Conservation (phyloP, 2,888 invertebrate genomes). For the Cabera pusaria region DNA sequence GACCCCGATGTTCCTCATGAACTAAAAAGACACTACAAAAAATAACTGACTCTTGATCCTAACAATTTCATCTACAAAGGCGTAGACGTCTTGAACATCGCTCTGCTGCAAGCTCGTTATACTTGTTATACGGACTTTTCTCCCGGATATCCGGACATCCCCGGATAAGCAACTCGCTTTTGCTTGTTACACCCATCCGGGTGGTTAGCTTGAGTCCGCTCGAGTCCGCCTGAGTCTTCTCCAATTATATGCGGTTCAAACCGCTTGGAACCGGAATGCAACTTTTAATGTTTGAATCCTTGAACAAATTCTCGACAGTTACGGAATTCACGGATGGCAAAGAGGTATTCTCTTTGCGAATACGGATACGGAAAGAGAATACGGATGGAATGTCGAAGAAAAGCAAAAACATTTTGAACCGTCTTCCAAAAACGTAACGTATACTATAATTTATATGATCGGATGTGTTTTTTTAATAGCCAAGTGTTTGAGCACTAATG, state of each 20-base stretch:
- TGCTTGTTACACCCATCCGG: slow-evolving; percentile 69
- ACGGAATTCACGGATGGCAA: too few relatives aligned
- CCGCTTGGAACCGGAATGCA: slow-evolving; percentile 59
- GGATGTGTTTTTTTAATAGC: too few relatives aligned
- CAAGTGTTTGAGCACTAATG: too few relatives aligned
- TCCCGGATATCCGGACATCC: slow-evolving; percentile 32
- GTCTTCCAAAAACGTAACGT: too few relatives aligned
- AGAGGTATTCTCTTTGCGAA: too few relatives aligned
- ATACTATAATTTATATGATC: too few relatives aligned
- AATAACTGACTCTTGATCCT: slow-evolving; percentile 3
- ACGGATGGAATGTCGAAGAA: too few relatives aligned
- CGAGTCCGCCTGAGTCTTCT: slow-evolving; percentile 75
- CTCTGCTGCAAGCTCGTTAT: slow-evolving; percentile 60
- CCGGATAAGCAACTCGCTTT: slow-evolving; percentile 33
- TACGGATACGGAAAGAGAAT: too few relatives aligned
- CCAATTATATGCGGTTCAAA: slow-evolving; percentile 76
- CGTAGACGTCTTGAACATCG: slow-evolving; percentile 49
- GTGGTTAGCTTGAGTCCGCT: slow-evolving; percentile 74
- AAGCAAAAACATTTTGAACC: too few relatives aligned
- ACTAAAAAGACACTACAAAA: too few relatives aligned
- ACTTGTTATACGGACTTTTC: slow-evolving; percentile 51
- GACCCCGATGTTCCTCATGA: too few relatives aligned
- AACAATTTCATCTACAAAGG: slow-evolving; percentile 38
- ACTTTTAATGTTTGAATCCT: slow-evolving; percentile 47
- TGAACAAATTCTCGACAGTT: slow-evolving; percentile 22